These are phyloP conservation scores for Poicephalus meyeri DNA, from an alignment of 2,113 vertebrate species.

Conservation along the genomic window DNA sequence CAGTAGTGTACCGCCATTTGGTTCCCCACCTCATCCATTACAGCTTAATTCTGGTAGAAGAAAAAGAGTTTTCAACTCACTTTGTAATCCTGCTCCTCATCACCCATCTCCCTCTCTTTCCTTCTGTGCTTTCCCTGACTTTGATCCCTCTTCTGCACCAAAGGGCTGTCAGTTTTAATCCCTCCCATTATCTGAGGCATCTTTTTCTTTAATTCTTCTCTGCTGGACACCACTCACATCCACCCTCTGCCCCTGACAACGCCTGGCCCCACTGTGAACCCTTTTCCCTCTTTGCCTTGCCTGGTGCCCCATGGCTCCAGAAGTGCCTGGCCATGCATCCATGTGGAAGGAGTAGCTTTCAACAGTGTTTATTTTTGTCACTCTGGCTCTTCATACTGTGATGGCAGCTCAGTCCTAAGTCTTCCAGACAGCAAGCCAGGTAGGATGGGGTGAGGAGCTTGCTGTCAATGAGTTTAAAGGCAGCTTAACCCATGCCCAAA, in stretches of 20 bases:
- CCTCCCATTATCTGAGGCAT: neutral
- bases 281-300: neutral
- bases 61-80: neutral
- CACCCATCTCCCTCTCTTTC: neutral
- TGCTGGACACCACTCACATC: neutral
- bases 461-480: neutral
- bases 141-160: neutral
- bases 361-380: neutral
- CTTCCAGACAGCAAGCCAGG: neutral
- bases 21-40: neutral
- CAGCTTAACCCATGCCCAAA: neutral
- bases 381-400: neutral
- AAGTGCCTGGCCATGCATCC: neutral
- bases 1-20: fast-evolving
- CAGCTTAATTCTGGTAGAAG: neutral
- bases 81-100: neutral
- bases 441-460: neutral
- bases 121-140: neutral
- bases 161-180: neutral
- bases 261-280: neutral
- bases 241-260: fast-evolving
- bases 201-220: neutral
- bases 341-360: neutral
- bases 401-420: neutral
- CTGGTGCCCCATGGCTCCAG: neutral